Percentiles rank a stretch among this genome's conserved stretches.
These are phyloP conservation scores for Myathropa florea DNA, from an alignment of 2,888 invertebrate genomes.

Conservation along the genomic window DNA sequence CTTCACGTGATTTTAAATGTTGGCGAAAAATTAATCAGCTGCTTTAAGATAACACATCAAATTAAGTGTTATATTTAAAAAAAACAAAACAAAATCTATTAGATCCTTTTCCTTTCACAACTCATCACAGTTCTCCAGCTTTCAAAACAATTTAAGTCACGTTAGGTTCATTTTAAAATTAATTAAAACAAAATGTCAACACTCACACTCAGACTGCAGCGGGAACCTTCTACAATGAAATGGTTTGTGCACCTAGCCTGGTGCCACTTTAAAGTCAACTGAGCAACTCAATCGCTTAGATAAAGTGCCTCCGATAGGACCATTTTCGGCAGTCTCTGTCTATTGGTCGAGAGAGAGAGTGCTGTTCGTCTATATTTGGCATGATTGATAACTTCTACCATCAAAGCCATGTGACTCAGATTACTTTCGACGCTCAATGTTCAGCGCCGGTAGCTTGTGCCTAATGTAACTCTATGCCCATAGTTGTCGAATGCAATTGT, in stretches of 20 bases:
- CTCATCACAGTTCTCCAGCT: no score
- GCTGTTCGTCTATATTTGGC: constrained; percentile 5
- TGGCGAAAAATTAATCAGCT: no score
- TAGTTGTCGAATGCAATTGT: background rate
- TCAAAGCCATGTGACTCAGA: constrained; percentile 21
- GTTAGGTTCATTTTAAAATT: background rate
- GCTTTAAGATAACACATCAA: no score
- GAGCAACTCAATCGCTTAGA: constrained; percentile 18
- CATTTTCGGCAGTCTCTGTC: constrained; percentile 3
- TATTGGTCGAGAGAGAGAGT: background rate
- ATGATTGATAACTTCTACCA: constrained; percentile 16
- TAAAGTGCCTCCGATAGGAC: background rate
- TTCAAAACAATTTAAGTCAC: no score
- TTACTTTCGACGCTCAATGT: background rate
- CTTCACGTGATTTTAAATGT: no score
- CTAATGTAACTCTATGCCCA: background rate
- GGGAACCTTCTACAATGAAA: constrained; percentile 1
- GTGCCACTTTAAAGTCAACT: constrained; percentile 27
- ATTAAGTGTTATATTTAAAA: no score
- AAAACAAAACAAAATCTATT: no score
- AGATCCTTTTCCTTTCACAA: no score
- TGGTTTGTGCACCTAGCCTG: constrained; percentile 2
- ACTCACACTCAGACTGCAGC: constrained; percentile 22
- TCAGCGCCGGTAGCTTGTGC: background rate
- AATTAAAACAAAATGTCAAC: background rate